Evolutionary conservation across 2,888 invertebrate species (phyloP).

Genomic region (Heliconius ethilla): DNA sequence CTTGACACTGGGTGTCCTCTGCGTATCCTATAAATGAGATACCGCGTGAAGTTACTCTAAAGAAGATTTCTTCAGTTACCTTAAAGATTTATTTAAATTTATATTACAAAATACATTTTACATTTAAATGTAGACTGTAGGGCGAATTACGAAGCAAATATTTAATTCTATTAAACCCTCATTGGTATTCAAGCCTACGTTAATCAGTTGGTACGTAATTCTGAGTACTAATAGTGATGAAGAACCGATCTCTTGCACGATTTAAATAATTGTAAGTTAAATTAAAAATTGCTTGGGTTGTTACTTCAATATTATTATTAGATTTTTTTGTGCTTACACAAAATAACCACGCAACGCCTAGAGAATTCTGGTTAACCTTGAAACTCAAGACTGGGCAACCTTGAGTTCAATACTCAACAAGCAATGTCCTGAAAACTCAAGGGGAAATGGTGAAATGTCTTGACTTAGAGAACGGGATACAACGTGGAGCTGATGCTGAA

Average conservation of each 20-base stretch:
- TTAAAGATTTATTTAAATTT: background rate
- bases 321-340: too few relatives aligned
- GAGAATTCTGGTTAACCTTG: too few relatives aligned
- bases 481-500: too few relatives aligned
- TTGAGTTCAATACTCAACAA: too few relatives aligned
- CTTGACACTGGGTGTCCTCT: too few relatives aligned
- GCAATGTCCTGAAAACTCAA: too few relatives aligned
- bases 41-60: too few relatives aligned
- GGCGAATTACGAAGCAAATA: conserved; percentile 4
- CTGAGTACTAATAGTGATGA: conserved; percentile 7
- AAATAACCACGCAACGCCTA: too few relatives aligned
- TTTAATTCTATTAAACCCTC: conserved; percentile 7
- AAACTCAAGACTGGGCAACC: too few relatives aligned
- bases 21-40: background rate
- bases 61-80: too few relatives aligned
- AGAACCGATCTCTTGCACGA: background rate
- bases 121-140: background rate
- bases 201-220: conserved; percentile 17
- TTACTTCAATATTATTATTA: background rate
- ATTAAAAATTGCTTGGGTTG: background rate
- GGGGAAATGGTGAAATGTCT: too few relatives aligned
- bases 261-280: background rate
- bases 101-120: background rate
- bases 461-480: too few relatives aligned
- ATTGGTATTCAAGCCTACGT: conserved; percentile 11